A percentile compares a stretch with the other conserved stretches of the same genome.
phyloP scores from a whole-genome alignment of 2,888 invertebrate species.

The Buathra laborator region DNA sequence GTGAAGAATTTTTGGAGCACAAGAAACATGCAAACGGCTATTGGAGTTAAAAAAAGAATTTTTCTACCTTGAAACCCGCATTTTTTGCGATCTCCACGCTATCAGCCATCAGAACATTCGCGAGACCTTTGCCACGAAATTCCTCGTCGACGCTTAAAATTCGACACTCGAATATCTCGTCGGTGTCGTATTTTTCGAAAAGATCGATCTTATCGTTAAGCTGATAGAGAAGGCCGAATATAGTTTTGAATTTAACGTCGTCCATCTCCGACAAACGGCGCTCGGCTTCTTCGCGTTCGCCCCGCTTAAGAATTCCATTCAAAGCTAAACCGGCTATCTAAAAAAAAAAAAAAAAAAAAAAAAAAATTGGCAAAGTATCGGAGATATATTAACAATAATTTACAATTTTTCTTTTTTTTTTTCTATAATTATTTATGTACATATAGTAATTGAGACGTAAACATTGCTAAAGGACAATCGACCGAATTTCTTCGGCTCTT shows the following conservation, averaged over 20 bases:
- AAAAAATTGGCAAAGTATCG: background rate
- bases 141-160: conserved; percentile 92
- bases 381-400: too few relatives aligned
- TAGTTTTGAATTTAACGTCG: conserved; percentile 91
- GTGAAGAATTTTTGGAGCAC: background rate
- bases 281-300: conserved; percentile 90
- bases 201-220: conserved; percentile 90
- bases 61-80: conserved; percentile 89
- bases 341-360: conserved; percentile 74
- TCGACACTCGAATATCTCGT: conserved; percentile 92
- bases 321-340: conserved; percentile 93
- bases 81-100: conserved; percentile 89
- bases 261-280: conserved; percentile 89
- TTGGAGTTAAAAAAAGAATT: background rate
- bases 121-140: conserved; percentile 91
- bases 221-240: conserved; percentile 91
- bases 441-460: too few relatives aligned
- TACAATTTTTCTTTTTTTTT: too few relatives aligned
- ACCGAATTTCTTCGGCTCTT: too few relatives aligned
- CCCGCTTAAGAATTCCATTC: conserved; percentile 91
- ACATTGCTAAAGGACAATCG: too few relatives aligned
- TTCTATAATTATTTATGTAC: too few relatives aligned
- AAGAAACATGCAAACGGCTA: too few relatives aligned
- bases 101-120: conserved; percentile 89
- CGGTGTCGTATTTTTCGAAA: conserved; percentile 89